Base-by-base conservation (phyloP, 2,797 vertebrate species). In the Falco novaeseelandiae region DNA sequence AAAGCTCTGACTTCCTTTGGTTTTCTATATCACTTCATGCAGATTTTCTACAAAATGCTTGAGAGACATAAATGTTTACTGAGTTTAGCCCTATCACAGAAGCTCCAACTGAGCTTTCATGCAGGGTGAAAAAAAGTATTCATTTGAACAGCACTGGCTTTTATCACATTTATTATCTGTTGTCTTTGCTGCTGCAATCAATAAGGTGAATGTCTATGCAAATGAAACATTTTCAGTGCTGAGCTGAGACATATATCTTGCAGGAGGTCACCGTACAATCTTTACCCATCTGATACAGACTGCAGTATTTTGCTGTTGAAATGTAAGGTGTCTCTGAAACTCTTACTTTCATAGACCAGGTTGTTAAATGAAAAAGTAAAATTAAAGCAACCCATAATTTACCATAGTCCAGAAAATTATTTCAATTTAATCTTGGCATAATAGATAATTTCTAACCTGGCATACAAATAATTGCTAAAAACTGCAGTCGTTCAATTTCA, bases 1-100 rank as follows among this genome's bases (percentile, higher is more conserved):
- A 83, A 93, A 87, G 57, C 32, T 87, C 55, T 82, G 49, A 51
- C 30, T 94, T 90, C 57, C 49, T 78, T 77, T 81, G 20, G 44
- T 74, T 91, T 90, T 86, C 61, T 93, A 0, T 59, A 83, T 89
- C 52, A 67, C 18, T 90, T 91, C 61, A 86, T 78, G 80, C 29
- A 90, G 65, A 67, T 91, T 93, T 88, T 90, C 69, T 65, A 55
- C 51, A 81, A 93, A 93, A 77, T 42, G 54, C 8, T 92, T 91
- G 69, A 65, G 72, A 91, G 34, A 83, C 21, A 40, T 34, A 77
- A 89, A 80, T 23, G 79, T 81, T 91, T 86, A 85, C 57, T 61
- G 72, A 92, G 46, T 58, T 61, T 34, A 91, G 29, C 3, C 9
- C 49, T 77, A 67, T 67, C 67, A 71, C 59, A 80, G 77, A 82